Evolutionary conservation across 2,797 vertebrate species (phyloP), one percentile per base, ranked within the genome.

Genomic region (Sardinella longiceps): DNA sequence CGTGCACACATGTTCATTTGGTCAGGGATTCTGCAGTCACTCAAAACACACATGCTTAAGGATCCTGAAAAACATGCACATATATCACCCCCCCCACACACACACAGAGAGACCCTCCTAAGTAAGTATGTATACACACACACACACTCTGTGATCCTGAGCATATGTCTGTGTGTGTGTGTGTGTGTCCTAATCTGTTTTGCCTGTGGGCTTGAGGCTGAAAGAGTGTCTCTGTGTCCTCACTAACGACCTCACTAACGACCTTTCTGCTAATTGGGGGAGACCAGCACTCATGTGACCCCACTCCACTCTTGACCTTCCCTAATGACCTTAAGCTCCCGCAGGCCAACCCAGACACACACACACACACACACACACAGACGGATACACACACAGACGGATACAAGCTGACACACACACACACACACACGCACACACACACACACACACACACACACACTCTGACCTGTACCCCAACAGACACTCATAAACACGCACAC

Each of bases 231-330:
- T 84, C 87, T 70, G 66, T 70, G 9, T 28, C 25, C n/a, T n/a
- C n/a, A n/a, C n/a, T 28, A 28, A 63, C 58, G 58, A 28, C 58
- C 58, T 63, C 11, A 14, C 70, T n/a, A 46, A 25, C 81, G 83
- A 84, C 84, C 86, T 84, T 56, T 46, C 84, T 84, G 84, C 81
- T 89, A 85, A 90, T 87, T 86, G 85, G 87, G 37, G 43, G 15
- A 85, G 85, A 83, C 74, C 45, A 58, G 66, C 18, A 15, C 84
- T 86, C 85, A 82, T 84, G 63, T 85, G 83, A 86, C 87, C 84
- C 46, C 30, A 48, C 84, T 83, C 85, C 84, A 83, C 85, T 81
- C 53, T 63, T 39, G 86, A 66, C 66, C 87, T 87, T 82, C 58
- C 39, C 85, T 84, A 81, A 86, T 85, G 86, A 86, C 87, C 86